A percentile compares a stretch with the other conserved stretches of the same genome.
Evolutionary conservation across 2,797 vertebrate genomes (phyloP).

Genomic region (Arvicola amphibius): DNA sequence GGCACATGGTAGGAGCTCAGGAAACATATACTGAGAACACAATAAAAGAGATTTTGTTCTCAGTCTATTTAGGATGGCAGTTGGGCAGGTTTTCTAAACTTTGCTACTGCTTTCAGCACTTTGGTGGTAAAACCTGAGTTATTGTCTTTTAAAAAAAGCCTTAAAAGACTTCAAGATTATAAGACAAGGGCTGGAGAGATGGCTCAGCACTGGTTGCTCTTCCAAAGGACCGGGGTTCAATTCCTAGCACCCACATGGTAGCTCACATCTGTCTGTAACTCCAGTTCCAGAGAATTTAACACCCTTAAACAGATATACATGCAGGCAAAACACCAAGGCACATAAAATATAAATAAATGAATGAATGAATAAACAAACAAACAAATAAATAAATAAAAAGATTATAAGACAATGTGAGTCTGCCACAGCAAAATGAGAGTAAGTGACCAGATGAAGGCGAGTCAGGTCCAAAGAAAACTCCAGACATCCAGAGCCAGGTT

Average conservation of each 20-base stretch:
- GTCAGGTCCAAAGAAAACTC: neutral
- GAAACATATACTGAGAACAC: neutral
- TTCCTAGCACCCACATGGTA: no score
- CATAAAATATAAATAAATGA: no score
- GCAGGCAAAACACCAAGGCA: no score
- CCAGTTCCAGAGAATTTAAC: no score
- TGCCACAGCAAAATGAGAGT: neutral
- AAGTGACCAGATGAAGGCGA: neutral
- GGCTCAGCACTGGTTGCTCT: no score
- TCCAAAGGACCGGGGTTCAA: no score
- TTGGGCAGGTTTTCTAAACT: constrained; percentile 34
- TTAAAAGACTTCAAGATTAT: neutral
- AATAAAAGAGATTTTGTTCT: neutral
- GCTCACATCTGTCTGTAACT: no score
- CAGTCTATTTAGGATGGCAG: neutral
- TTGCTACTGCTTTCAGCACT: neutral
- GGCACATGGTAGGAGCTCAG: constrained; percentile 2
- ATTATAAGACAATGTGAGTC: neutral
- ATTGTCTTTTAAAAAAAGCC: neutral
- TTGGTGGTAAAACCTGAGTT: neutral
- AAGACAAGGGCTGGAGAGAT: neutral
- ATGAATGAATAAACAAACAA: no score
- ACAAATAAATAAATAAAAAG: neutral
- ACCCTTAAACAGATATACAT: no score
- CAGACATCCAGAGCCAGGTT: neutral